These are phyloP conservation scores for Wiebesia pumilae DNA, from an alignment of 1,140 invertebrate genomes.

Conservation along the genomic window DNA sequence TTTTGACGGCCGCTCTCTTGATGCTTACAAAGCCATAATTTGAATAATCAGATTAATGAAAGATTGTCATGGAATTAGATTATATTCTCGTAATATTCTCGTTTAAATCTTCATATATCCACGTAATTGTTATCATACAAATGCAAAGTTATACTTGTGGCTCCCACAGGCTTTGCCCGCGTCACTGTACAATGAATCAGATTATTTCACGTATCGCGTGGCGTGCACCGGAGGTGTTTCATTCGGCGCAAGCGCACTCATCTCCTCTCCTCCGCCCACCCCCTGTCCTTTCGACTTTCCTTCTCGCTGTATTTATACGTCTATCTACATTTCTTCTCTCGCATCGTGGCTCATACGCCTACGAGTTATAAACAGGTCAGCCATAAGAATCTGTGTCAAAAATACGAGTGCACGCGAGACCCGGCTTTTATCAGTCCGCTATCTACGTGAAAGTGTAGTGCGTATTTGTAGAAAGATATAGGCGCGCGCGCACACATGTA, in stretches of 20 bases:
- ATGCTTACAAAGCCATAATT: too few species aligned
- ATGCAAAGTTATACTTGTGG: neutral
- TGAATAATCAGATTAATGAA: neutral
- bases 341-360: too few species aligned
- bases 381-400: constrained; percentile 41
- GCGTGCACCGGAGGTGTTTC: neutral
- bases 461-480: neutral
- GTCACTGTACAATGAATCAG: neutral
- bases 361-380: constrained; percentile 1
- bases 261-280: too few species aligned
- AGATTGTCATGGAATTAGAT: neutral
- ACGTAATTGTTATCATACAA: neutral
- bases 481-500: too few species aligned
- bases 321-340: too few species aligned
- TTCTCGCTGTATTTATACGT: too few species aligned
- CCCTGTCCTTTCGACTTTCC: too few species aligned
- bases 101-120: neutral
- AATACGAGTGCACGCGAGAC: neutral
- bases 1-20: too few species aligned
- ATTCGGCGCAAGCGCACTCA: neutral
- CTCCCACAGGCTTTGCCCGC: neutral
- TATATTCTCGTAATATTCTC: neutral
- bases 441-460: neutral
- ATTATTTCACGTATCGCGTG: neutral
- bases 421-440: constrained; percentile 14